Evolutionary conservation across 2,888 invertebrate species (phyloP).

Genomic region (Xylota segnis): DNA sequence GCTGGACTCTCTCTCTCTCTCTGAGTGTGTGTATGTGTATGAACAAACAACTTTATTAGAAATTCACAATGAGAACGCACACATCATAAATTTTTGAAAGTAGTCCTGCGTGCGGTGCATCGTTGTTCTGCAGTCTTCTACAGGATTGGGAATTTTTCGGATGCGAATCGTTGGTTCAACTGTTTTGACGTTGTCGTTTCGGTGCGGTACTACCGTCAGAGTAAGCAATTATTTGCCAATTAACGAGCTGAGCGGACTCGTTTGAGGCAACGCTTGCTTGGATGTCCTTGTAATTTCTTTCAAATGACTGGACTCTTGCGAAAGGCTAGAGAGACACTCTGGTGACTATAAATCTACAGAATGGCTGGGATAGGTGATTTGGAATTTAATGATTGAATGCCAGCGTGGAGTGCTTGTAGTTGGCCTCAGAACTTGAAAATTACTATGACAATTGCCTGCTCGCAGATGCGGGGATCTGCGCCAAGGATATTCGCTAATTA

Average conservation of each 20-base stretch:
- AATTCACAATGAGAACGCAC: conserved; percentile 46
- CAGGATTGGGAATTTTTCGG: conserved; percentile 29
- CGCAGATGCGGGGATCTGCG: no score
- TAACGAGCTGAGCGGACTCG: conserved; percentile 61
- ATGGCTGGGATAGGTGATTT: conserved; percentile 13
- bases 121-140: neutral
- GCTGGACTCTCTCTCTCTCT: neutral
- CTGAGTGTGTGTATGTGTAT: neutral
- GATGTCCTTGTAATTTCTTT: conserved; percentile 38
- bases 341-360: conserved; percentile 32
- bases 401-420: neutral
- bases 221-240: conserved; percentile 72
- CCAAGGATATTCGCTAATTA: no score
- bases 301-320: conserved; percentile 2
- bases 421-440: no score
- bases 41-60: conserved; percentile 53
- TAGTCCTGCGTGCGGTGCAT: conserved; percentile 13
- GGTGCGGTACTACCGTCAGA: conserved; percentile 26
- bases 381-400: neutral
- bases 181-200: conserved; percentile 8
- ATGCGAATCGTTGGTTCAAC: conserved; percentile 37
- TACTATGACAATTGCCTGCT: no score
- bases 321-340: neutral
- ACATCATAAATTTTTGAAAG: conserved; percentile 63
- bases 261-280: conserved; percentile 31